Percentiles rank a stretch among this genome's conserved stretches.
Conservation (phyloP, 2,113 vertebrate species). For the Gymnorhina tibicen region DNA sequence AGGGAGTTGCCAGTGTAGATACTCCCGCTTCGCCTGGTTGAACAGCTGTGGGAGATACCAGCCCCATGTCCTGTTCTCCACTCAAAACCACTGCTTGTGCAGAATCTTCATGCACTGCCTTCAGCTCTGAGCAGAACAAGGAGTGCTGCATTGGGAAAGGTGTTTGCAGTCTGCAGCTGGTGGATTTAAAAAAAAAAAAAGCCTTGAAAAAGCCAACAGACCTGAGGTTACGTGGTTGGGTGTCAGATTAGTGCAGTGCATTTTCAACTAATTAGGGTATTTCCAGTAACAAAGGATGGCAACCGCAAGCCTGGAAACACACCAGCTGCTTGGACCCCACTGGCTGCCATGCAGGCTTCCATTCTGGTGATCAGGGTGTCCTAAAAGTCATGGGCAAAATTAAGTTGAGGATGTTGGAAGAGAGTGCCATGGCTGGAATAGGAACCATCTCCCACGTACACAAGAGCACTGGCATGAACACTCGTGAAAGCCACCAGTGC, state of each 20-base stretch:
- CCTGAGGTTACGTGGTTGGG: background rate
- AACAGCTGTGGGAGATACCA: background rate
- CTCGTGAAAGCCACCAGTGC: background rate
- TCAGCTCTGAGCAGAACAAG: background rate
- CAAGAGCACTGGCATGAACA: background rate
- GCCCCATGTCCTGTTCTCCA: background rate
- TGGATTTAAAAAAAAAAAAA: background rate
- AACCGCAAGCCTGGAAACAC: background rate
- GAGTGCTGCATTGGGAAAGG: background rate
- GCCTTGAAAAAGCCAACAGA: background rate
- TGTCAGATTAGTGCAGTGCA: background rate
- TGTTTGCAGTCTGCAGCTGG: background rate
- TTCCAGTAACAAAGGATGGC: background rate
- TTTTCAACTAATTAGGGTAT: background rate
- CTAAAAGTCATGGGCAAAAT: background rate
- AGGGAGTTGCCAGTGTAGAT: background rate
- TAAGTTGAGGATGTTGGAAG: background rate
- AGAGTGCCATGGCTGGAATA: background rate
- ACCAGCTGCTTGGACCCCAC: background rate
- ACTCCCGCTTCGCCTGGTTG: fast-evolving
- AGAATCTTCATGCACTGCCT: background rate
- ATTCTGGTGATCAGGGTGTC: background rate
- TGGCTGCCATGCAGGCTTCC: background rate
- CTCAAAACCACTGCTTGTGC: background rate
- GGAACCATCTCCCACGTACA: background rate